These are phyloP conservation scores for Schizopygopsis malacanthus DNA, from an alignment of 2,797 vertebrate species.

Conservation along the genomic window DNA sequence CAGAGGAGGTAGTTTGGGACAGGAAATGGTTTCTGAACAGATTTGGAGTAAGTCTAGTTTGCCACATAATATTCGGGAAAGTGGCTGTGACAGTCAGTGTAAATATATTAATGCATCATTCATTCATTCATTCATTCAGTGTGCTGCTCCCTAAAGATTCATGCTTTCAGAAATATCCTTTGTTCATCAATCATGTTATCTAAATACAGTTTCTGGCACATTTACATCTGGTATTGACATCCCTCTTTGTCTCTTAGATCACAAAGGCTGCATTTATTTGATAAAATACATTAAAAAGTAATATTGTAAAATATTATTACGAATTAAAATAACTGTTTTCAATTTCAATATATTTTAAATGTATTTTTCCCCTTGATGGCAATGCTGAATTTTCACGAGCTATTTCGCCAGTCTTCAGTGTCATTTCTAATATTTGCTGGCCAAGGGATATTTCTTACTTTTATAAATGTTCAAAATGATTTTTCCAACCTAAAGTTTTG, in stretches of 20 bases:
- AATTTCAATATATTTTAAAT: background rate
- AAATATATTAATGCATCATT: too few relatives aligned
- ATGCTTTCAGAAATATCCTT: background rate
- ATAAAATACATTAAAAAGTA: background rate
- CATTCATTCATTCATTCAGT: background rate
- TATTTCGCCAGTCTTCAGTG: background rate
- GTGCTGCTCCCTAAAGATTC: background rate
- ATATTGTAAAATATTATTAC: background rate
- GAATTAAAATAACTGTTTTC: background rate
- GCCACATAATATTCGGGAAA: background rate
- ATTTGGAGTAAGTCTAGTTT: constrained; percentile 16
- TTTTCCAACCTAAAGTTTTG: background rate
- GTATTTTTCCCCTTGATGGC: too few relatives aligned
- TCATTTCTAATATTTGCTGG: background rate
- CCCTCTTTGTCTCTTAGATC: background rate
- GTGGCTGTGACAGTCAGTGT: background rate
- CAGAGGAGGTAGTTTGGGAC: constrained; percentile 15
- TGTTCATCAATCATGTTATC: constrained; percentile 7
- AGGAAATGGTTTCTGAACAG: constrained; percentile 35
- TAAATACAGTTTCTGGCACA: background rate
- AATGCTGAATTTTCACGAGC: background rate
- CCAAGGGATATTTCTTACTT: background rate
- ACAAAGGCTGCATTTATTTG: background rate
- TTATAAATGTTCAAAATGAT: background rate
- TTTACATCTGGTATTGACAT: background rate